Conservation (phyloP, 2,113 vertebrate species). For the Saguinus imperator region DNA sequence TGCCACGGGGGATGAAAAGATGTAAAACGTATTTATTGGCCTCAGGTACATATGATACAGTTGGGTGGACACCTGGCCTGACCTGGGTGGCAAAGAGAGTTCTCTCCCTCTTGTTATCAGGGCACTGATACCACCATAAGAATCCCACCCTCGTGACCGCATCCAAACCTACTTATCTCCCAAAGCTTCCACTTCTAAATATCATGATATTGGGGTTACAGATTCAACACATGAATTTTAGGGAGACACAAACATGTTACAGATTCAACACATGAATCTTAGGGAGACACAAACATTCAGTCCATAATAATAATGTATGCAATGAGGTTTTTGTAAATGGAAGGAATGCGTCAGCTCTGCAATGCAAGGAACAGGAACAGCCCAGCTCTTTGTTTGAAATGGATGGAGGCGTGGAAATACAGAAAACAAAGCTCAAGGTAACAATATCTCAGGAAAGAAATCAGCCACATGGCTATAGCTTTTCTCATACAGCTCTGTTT, state of each 20-base stretch:
- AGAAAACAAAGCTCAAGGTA: background rate
- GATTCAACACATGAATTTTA: too few relatives aligned
- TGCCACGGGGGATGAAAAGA: background rate
- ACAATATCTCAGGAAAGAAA: background rate
- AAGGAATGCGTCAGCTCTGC: background rate
- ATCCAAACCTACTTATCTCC: background rate
- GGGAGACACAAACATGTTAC: too few relatives aligned
- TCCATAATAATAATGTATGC: background rate
- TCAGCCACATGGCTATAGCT: background rate
- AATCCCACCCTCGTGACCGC: background rate
- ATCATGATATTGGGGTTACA: background rate
- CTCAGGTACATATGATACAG: background rate
- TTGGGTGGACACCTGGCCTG: background rate
- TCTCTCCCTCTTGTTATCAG: background rate
- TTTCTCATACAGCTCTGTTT: background rate
- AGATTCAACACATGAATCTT: background rate
- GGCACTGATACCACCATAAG: background rate
- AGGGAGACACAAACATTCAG: background rate
- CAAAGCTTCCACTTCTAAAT: background rate
- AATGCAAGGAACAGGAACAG: background rate
- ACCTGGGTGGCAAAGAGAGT: background rate
- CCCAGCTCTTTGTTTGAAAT: background rate
- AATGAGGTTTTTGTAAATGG: background rate
- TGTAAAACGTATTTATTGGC: background rate
- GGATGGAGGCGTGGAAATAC: background rate